phyloP scores from a whole-genome alignment of 1,140 invertebrate genomes.

The Ephestia elutella region DNA sequence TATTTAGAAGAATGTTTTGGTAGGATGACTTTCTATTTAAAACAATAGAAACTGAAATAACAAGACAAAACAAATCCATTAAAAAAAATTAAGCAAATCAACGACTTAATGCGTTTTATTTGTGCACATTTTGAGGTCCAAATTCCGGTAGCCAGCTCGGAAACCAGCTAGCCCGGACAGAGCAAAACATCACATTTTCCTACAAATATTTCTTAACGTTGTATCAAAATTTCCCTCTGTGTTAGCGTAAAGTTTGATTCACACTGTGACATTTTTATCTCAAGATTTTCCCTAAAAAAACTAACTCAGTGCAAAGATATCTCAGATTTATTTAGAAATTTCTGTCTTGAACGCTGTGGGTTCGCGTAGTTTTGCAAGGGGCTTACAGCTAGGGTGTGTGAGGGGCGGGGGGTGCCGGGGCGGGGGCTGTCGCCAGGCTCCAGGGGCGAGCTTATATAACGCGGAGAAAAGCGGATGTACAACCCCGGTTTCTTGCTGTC shows the following conservation, averaged over 20 bases:
- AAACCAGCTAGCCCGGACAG: background rate
- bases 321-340: background rate
- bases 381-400: background rate
- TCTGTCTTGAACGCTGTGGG: conserved; percentile 7
- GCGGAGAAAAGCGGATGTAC: conserved; percentile 62
- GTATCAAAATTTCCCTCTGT: background rate
- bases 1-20: no score
- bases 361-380: conserved; percentile 14
- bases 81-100: conserved; percentile 43
- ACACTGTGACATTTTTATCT: background rate
- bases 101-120: conserved; percentile 42
- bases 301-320: background rate
- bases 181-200: background rate
- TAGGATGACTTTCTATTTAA: no score
- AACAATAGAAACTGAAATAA: background rate
- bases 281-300: background rate
- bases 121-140: conserved; percentile 30
- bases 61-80: background rate
- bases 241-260: background rate
- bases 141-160: conserved; percentile 39
- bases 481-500: conserved; percentile 41
- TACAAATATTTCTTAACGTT: background rate
- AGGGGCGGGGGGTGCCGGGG: conserved; percentile 18
- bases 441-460: conserved; percentile 68
- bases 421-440: conserved; percentile 47